These are phyloP conservation scores for Amblyopsis rosae DNA, from an alignment of 2,113 vertebrate genomes.

Conservation along the genomic window DNA sequence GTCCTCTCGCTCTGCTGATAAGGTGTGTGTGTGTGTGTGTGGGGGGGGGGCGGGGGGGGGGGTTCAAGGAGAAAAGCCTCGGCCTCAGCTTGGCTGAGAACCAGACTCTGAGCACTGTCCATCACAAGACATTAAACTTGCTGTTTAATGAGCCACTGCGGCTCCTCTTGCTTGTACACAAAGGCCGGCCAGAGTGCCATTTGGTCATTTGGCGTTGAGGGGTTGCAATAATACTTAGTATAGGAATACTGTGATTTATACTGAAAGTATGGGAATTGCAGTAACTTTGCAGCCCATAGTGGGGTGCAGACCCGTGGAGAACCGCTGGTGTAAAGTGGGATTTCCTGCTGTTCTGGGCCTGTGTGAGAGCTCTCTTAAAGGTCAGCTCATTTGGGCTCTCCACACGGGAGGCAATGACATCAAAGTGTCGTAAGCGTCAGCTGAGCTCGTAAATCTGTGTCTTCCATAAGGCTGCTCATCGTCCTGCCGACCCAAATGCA, in stretches of 20 bases:
- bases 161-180: conserved; percentile 66
- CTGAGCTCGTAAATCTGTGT: conserved; percentile 64
- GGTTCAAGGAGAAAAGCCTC: conserved; percentile 56
- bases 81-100: conserved; percentile 59
- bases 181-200: conserved; percentile 37
- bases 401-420: conserved; percentile 54
- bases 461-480: conserved; percentile 50
- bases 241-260: too few species aligned
- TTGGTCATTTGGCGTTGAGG: conserved; percentile 8
- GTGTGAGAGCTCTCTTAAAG: conserved; percentile 59
- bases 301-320: not conserved
- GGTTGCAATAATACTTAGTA: too few species aligned
- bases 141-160: not conserved
- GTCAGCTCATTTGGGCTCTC: conserved; percentile 64
- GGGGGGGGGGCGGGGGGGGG: not conserved
- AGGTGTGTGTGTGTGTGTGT: not conserved
- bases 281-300: too few species aligned
- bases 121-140: conserved; percentile 76
- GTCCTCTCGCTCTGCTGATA: not conserved
- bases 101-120: conserved; percentile 52
- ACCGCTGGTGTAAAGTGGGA: not conserved
- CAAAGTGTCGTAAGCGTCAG: conserved; percentile 60
- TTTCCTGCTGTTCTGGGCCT: conserved; percentile 21
- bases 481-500: conserved; percentile 1
- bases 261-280: too few species aligned